Evolutionary conservation across 2,113 vertebrate genomes (phyloP), one percentile per base, ranked within the genome.

Genomic region (Polyodon spathula): DNA sequence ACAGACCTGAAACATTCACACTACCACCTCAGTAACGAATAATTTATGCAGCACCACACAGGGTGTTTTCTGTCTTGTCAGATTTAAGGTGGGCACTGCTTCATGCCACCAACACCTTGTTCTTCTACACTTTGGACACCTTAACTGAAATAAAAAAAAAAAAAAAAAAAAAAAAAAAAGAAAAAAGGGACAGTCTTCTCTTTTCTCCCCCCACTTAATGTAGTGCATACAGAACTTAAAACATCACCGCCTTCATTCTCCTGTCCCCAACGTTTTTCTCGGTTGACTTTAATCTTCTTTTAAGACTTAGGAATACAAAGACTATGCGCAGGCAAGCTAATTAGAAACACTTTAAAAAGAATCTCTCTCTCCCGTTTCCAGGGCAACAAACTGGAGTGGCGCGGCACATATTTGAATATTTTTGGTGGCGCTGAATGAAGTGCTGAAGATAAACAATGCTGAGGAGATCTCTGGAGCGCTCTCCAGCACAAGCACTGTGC

Each of bases 231-330:
- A 9, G 8, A 62, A 37, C 51, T 65, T 63, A 71, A 52, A 71
- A 64, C 76, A 74, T 71, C 67, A 74, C 71, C 66, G 65, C 71
- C 6, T 69, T 62, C 76, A 81, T 80, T 82, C 72, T 76, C 68
- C 73, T 51, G 69, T 76, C 74, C 52, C 58, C 44, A 42, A 53
- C 15, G 65, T 65, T 56, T 69, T 71, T 82, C 79, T 79, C 76
- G 75, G 81, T 87, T 87, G 81, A 88, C 81, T 86, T 78, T 84
- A 81, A 81, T 83, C 81, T 84, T 78, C 83, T 69, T 86, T 81
- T 78, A 83, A 85, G 80, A 85, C 74, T 70, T 78, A n/a, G 74
- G 75, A 75, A 63, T 79, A 84, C 86, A 84, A 86, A 86, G 79
- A 72, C 66, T 63, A 68, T 67, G 76, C 65, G 46, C 67, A 74